Conservation (phyloP, 1,140 invertebrate species). For the Listronotus bonariensis region DNA sequence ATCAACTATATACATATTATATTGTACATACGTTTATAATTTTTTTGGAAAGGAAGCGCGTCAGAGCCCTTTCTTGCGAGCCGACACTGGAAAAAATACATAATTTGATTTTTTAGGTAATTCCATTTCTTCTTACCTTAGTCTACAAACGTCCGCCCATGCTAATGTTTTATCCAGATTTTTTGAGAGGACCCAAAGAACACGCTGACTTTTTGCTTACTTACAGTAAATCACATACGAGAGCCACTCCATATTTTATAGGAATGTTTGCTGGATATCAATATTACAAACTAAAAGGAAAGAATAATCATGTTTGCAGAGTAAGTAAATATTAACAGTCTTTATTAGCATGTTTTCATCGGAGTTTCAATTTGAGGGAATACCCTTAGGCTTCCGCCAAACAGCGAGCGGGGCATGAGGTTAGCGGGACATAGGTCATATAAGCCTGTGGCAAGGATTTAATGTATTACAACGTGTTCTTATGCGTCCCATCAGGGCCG, state of each 20-base stretch:
- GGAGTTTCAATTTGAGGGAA: no score
- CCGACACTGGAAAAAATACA: no score
- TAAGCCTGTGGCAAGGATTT: no score
- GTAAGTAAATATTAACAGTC: slow-evolving; percentile 53
- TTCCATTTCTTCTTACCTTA: slow-evolving; percentile 59
- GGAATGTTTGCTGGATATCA: slow-evolving; percentile 61
- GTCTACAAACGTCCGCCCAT: slow-evolving; percentile 56
- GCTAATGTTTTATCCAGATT: slow-evolving; percentile 60
- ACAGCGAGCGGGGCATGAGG: no score
- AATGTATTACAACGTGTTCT: no score
- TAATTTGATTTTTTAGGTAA: slow-evolving; percentile 30
- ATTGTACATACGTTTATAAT: no score
- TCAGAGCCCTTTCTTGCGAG: no score
- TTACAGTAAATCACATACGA: slow-evolving; percentile 62
- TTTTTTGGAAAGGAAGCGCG: no score
- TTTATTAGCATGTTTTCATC: not conserved
- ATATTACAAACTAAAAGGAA: slow-evolving; percentile 53
- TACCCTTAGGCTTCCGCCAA: no score
- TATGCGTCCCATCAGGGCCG: no score
- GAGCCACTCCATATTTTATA: slow-evolving; percentile 60
- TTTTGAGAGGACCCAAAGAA: slow-evolving; percentile 57
- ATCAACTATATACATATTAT: no score
- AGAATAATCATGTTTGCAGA: slow-evolving; percentile 49
- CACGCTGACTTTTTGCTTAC: slow-evolving; percentile 57
- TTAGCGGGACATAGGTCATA: no score